Evolutionary conservation across 2,113 vertebrate species (phyloP).

Genomic region (Bos javanicus): DNA sequence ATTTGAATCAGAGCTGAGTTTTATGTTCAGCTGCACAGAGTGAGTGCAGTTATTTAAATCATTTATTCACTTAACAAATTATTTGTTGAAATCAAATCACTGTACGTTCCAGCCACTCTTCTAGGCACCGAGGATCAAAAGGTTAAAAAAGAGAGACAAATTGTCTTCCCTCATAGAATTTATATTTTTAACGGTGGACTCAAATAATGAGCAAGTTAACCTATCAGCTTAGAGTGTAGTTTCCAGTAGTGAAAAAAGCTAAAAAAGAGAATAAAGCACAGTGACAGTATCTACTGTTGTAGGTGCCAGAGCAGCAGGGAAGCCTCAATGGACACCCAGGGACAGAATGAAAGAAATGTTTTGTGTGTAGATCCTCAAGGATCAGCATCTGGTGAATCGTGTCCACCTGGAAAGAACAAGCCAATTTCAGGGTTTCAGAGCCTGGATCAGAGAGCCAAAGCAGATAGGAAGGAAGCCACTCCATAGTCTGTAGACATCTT

Average conservation of each 20-base stretch:
- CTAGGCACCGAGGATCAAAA: not conserved
- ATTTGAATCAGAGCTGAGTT: not conserved
- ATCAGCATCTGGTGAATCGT: not conserved
- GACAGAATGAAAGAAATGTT: not conserved
- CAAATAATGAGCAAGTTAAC: not conserved
- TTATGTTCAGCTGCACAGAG: not conserved
- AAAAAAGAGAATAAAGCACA: not conserved
- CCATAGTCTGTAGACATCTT: not conserved
- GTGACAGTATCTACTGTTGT: not conserved
- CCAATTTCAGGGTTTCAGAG: not conserved
- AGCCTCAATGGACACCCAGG: not conserved
- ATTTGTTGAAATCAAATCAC: not conserved
- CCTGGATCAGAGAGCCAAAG: not conserved
- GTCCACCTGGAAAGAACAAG: not conserved
- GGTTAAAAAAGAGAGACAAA: not conserved
- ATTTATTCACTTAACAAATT: not conserved
- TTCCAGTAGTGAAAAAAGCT: not conserved
- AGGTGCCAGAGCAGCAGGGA: not conserved
- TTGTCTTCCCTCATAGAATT: not conserved
- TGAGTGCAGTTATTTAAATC: not conserved
- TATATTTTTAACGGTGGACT: not conserved
- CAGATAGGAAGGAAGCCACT: not conserved
- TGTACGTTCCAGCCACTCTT: not conserved
- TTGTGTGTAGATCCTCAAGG: not conserved
- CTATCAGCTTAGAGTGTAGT: not conserved